Evolutionary conservation across 30 jellyfish, hydroid and myxozoan species (phyloP), one percentile per base, ranked within the genome.

Genomic region (Turritopsis dohrnii): DNA sequence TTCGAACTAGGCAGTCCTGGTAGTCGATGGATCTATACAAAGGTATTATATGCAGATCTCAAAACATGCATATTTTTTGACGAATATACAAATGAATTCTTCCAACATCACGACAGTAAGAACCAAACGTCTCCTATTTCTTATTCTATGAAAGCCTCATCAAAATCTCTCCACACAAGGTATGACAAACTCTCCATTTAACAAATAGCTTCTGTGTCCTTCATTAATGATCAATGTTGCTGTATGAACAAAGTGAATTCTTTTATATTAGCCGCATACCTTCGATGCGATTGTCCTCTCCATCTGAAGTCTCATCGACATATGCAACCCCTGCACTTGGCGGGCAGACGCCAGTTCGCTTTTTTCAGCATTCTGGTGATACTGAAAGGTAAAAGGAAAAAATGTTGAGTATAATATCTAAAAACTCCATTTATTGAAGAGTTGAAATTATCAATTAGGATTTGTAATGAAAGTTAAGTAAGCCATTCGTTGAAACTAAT

Each of bases 261-360:
- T 21, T 60, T 60, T 60, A 60, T 23, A 60, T 60, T 60, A n/a
- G n/a, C n/a, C n/a, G n/a, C n/a, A 27, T 73, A 90, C 97, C 85
- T 84, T 84, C 5, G 97, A 83, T 29, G 88, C 86, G 22, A 88
- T 73, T 65, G 94, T 74, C 66, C 96, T 52, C 71, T 90, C 97
- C 93, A 90, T 86, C 81, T 84, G 92, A 18, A 90, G 86, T 82
- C 86, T 86, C 97, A 90, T 83, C 60, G 97, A 90, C 97, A 90
- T 90, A 74, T 90, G 97, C n/a, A 90, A 65, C 0, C 97, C 97
- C 29, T 90, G 97, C 1, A 90, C 72, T 8, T 72, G 87, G 72
- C 97, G 74, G 22, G 85, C 82, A 28, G 86, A 76, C 41, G 90
- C 79, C 75, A 90, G 79, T 71, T 90, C 96, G 65, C 81, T 81